phyloP scores from a whole-genome alignment of 2,888 invertebrate genomes.

The Drosophila kanekoi region DNA sequence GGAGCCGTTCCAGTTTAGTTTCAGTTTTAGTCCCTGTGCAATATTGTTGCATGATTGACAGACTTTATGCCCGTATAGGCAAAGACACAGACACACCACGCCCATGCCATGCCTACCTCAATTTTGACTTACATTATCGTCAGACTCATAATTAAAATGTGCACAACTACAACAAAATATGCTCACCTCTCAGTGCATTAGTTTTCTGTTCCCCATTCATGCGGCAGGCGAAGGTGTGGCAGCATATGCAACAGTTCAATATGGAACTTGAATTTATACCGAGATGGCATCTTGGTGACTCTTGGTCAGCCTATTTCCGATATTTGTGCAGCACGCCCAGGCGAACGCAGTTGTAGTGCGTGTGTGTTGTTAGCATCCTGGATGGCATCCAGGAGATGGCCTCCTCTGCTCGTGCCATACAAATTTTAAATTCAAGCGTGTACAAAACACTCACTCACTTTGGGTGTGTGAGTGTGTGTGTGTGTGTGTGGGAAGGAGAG shows the following conservation, averaged over 20 bases:
- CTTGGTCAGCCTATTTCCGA: constrained; percentile 49
- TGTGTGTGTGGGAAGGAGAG: constrained; percentile 12
- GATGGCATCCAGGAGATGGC: not conserved
- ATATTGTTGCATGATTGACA: constrained; percentile 63
- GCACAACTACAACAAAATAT: constrained; percentile 36
- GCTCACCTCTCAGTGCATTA: constrained; percentile 33
- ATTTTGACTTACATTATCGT: constrained; percentile 41
- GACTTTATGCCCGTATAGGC: constrained; percentile 43
- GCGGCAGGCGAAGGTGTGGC: constrained; percentile 16
- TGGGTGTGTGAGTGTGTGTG: constrained; percentile 8
- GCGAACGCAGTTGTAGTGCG: constrained; percentile 4
- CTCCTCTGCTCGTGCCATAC: constrained; percentile 29
- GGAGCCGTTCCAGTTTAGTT: constrained; percentile 23
- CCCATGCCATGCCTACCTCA: constrained; percentile 3
- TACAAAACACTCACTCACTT: constrained; percentile 18
- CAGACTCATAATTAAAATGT: constrained; percentile 62
- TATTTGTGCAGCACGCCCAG: constrained; percentile 12
- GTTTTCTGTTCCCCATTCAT: constrained; percentile 29
- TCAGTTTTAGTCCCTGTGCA: constrained; percentile 38
- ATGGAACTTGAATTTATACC: constrained; percentile 9
- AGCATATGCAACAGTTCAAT: constrained; percentile 19
- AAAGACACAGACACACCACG: constrained; percentile 34
- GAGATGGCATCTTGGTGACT: constrained; percentile 29
- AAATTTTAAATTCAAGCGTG: constrained; percentile 11
- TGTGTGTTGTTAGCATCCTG: not conserved